These are phyloP conservation scores for Hylaeus anthracinus DNA, from an alignment of 1,140 invertebrate species.

Conservation along the genomic window DNA sequence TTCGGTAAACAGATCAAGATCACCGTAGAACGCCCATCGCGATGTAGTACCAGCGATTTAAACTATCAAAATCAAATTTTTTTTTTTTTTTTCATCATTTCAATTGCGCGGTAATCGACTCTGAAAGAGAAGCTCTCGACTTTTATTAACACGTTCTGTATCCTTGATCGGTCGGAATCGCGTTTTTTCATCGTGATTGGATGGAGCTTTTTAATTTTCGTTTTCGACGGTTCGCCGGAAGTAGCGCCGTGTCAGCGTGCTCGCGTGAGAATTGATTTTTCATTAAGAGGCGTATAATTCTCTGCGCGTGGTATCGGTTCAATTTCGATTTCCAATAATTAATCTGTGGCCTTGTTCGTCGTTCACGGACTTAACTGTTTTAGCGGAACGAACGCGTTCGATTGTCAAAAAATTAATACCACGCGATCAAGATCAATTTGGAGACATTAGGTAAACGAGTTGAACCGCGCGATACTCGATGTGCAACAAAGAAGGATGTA, in stretches of 20 bases:
- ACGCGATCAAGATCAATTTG: neutral
- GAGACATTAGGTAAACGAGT: neutral
- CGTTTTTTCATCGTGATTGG: slow-evolving; percentile 22
- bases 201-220: slow-evolving; percentile 41
- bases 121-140: neutral
- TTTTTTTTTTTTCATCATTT: neutral
- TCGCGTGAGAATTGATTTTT: slow-evolving; percentile 35
- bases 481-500: too few relatives aligned
- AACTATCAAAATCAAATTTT: neutral
- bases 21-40: neutral
- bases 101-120: neutral
- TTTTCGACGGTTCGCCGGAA: slow-evolving; percentile 39
- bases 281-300: slow-evolving; percentile 40
- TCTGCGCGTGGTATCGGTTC: slow-evolving; percentile 20
- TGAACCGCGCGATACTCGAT: too few relatives aligned
- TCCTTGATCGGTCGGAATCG: slow-evolving; percentile 7
- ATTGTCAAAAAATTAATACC: slow-evolving; percentile 25
- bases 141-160: slow-evolving; percentile 32
- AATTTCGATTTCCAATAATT: slow-evolving; percentile 47
- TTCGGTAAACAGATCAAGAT: neutral
- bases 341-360: slow-evolving; percentile 20
- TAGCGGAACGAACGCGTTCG: neutral
- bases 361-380: neutral
- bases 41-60: neutral
- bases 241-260: slow-evolving; percentile 6